Percentiles rank a stretch among this genome's conserved stretches.
phyloP scores from a whole-genome alignment of 2,113 vertebrate genomes.

The Edolisoma coerulescens region DNA sequence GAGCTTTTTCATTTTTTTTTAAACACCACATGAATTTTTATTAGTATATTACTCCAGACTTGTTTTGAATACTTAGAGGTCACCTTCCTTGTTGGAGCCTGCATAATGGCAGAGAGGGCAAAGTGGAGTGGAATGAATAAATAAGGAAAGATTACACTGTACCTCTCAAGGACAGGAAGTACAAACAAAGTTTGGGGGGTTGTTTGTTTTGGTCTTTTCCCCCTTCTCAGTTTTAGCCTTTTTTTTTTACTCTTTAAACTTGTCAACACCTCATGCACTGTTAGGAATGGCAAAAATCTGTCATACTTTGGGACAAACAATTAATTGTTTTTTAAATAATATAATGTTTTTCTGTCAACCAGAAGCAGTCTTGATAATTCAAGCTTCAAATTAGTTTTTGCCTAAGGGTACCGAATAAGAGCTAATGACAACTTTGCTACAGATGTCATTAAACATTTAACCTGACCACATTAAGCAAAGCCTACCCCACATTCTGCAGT shows the following conservation, averaged over 20 bases:
- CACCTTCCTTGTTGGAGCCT: slow-evolving; percentile 32
- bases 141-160: neutral
- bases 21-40: slow-evolving; percentile 49
- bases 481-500: neutral
- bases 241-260: neutral
- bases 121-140: slow-evolving; percentile 37
- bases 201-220: neutral
- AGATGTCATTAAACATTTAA: slow-evolving; percentile 39
- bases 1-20: neutral
- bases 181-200: neutral
- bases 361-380: slow-evolving; percentile 35
- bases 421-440: slow-evolving; percentile 46
- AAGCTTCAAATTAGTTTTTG: slow-evolving; percentile 47
- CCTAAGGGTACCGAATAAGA: slow-evolving; percentile 12
- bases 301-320: neutral
- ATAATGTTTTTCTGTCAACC: neutral
- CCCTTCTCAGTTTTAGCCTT: neutral
- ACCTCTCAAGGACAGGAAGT: slow-evolving; percentile 32
- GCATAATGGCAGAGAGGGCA: slow-evolving; percentile 14
- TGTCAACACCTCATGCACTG: neutral
- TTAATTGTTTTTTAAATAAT: neutral
- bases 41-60: slow-evolving; percentile 40
- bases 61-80: slow-evolving; percentile 48
- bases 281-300: neutral
- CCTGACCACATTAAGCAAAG: slow-evolving; percentile 3